A percentile compares a stretch with the other conserved stretches of the same genome.
Conservation (phyloP, 1,140 invertebrate genomes). For the Brachionus sp. region DNA sequence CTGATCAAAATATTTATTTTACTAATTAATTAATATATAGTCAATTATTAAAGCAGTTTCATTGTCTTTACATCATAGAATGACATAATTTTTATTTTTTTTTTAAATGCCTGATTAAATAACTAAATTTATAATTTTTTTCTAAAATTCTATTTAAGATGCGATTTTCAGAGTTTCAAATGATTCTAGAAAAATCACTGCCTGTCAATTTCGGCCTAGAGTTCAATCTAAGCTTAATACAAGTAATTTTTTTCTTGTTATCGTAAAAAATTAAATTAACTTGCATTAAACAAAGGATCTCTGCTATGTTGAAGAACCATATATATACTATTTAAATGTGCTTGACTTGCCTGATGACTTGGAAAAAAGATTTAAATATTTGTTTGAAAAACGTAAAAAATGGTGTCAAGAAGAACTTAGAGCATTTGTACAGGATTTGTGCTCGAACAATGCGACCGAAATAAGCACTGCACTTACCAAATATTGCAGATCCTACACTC, state of each 20-base stretch:
- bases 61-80: not conserved
- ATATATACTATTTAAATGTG: constrained; percentile 36
- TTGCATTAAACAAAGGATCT: not conserved
- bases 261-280: not conserved
- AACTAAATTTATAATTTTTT: not conserved
- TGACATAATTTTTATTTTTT: not conserved
- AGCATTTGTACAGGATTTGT: constrained; percentile 10
- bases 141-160: not conserved
- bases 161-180: constrained; percentile 12
- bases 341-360: constrained; percentile 27
- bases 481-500: constrained; percentile 9
- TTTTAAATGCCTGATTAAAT: too few relatives aligned
- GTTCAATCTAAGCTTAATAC: not conserved
- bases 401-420: constrained; percentile 16
- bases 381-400: constrained; percentile 38
- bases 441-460: constrained; percentile 22
- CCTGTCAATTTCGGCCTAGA: not conserved
- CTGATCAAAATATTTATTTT: too few relatives aligned
- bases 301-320: constrained; percentile 26
- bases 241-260: not conserved
- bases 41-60: too few relatives aligned
- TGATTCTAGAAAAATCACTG: constrained; percentile 22
- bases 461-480: constrained; percentile 34
- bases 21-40: too few relatives aligned
- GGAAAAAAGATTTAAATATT: constrained; percentile 24